Evolutionary conservation across 2,797 vertebrate species (phyloP).

Genomic region (Eremophila alpestris): DNA sequence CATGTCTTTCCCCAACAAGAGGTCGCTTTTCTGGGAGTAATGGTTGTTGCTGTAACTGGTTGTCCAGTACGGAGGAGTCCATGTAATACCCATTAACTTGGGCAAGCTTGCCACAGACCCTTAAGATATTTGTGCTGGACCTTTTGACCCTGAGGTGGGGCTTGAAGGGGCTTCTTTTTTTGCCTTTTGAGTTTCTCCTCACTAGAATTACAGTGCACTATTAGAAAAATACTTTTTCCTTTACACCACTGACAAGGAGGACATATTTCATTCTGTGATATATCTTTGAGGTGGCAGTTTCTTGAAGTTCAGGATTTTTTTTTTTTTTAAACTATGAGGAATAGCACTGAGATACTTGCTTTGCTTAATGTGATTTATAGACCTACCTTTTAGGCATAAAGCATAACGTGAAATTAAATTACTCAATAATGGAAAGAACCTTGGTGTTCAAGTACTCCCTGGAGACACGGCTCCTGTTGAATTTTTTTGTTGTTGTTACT

Average conservation of each 20-base stretch:
- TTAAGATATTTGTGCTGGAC: neutral
- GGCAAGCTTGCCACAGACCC: neutral
- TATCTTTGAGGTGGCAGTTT: neutral
- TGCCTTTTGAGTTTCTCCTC: neutral
- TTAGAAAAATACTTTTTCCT: neutral
- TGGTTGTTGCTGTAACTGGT: neutral
- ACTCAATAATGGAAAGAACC: neutral
- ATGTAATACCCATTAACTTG: neutral
- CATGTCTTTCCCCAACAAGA: neutral
- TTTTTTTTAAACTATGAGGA: neutral
- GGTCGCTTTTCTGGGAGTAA: neutral
- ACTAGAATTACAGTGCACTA: neutral
- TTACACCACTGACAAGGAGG: neutral
- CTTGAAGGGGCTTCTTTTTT: neutral
- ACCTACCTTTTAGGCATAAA: neutral
- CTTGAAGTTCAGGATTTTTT: neutral
- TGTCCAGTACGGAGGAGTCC: neutral
- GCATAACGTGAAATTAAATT: neutral
- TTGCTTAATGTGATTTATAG: neutral
- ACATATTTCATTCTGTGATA: neutral
- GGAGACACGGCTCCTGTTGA: neutral
- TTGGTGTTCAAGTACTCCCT: neutral
- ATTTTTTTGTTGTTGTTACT: neutral
- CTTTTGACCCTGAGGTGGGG: neutral
- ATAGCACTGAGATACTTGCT: neutral